These are phyloP conservation scores for Ophiothrix spiculata DNA, from an alignment of 35 echinoderm and acorn worm species.

Conservation along the genomic window DNA sequence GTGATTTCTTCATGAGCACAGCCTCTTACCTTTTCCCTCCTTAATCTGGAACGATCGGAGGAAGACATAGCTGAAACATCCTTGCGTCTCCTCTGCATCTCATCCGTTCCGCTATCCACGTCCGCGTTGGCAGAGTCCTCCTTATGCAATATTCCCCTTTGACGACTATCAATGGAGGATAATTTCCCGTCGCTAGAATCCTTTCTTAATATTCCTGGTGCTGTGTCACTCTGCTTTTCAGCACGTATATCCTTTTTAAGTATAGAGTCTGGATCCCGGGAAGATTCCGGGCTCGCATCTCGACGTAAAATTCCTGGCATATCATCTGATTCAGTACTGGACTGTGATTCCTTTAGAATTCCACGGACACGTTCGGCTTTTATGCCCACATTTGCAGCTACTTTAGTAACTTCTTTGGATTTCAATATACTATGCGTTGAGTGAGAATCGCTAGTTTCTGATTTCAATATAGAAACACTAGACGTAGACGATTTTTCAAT, in stretches of 20 bases:
- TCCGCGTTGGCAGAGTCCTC: conserved; percentile 51
- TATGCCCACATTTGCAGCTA: background rate
- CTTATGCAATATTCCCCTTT: conserved; percentile 14
- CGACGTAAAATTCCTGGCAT: conserved; percentile 25
- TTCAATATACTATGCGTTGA: conserved; percentile 28
- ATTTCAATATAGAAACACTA: background rate
- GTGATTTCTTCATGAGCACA: background rate
- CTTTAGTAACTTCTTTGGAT: conserved; percentile 12
- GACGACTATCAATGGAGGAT: background rate
- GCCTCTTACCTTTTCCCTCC: conserved; percentile 52
- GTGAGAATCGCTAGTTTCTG: background rate
- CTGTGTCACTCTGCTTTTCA: background rate
- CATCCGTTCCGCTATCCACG: conserved; percentile 52
- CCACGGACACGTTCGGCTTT: conserved; percentile 3
- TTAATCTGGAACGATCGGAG: conserved; percentile 29
- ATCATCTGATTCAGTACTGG: conserved; percentile 19
- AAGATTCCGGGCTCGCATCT: conserved; percentile 28
- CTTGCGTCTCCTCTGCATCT: conserved; percentile 24
- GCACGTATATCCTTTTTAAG: conserved; percentile 6
- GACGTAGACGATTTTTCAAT: background rate
- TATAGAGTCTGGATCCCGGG: background rate
- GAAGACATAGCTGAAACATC: conserved; percentile 26
- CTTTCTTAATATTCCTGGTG: background rate
- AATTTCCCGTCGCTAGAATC: background rate
- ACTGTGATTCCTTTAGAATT: conserved; percentile 30